A percentile compares a stretch with the other conserved stretches of the same genome.
Conservation (phyloP, 2,797 vertebrate species). For the Galaxias olidus region DNA sequence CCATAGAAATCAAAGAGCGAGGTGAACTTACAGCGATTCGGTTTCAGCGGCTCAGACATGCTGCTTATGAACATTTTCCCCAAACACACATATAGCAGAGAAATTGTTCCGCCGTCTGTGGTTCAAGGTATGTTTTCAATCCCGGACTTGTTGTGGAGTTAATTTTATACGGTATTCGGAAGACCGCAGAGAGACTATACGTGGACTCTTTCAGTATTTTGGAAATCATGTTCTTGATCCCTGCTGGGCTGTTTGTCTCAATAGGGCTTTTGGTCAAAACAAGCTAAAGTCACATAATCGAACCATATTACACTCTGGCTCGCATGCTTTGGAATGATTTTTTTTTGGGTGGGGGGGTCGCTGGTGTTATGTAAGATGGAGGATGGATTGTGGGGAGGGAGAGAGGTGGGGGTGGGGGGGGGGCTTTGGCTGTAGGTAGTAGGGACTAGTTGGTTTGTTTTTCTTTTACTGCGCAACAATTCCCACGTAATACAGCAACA, state of each 20-base stretch:
- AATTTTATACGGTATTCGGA: constrained; percentile 42
- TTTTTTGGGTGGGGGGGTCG: not conserved
- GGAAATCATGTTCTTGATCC: constrained; percentile 26
- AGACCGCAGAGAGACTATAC: constrained; percentile 28
- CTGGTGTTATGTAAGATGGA: too few species aligned
- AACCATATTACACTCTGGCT: constrained; percentile 21
- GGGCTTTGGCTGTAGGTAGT: too few species aligned
- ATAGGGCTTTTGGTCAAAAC: constrained; percentile 30
- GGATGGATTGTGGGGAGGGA: too few species aligned
- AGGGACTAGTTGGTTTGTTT: not conserved
- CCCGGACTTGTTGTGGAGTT: constrained; percentile 24
- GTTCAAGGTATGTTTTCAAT: constrained; percentile 26
- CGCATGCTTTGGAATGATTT: constrained; percentile 29
- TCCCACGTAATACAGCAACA: constrained; percentile 20
- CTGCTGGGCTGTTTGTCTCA: constrained; percentile 17
- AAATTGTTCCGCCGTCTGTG: constrained; percentile 35
- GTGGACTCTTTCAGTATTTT: not conserved
- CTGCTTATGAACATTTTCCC: constrained; percentile 20
- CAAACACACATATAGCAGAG: constrained; percentile 21
- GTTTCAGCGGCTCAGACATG: not conserved
- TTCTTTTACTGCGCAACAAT: not conserved
- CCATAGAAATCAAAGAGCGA: constrained; percentile 27
- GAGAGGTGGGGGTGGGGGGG: too few species aligned
- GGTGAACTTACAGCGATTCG: constrained; percentile 28
- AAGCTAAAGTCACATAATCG: constrained; percentile 35